Base-by-base conservation (phyloP, 35 echinoderm and acorn worm species). In the Anneissia japonica region DNA sequence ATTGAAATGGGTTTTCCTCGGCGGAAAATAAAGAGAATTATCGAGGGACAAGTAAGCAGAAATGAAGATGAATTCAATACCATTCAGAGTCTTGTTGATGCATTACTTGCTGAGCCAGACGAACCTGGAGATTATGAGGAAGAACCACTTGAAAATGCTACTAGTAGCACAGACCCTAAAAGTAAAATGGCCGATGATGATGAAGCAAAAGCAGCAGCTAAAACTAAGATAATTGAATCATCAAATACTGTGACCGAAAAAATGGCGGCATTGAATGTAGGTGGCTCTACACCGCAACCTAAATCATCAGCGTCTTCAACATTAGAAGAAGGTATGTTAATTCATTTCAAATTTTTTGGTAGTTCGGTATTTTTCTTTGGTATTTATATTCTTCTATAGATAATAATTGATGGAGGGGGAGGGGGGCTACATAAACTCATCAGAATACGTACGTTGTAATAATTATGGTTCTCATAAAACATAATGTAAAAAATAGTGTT, bases 1-100 rank as follows among this genome's bases (percentile, higher is more conserved):
- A 11, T 97, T n/a, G 90, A 93, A 13, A 97, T 97, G 94, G 94
- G 91, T 10, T 90, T 88, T 26, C 10, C 35, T 19, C 35, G 11
- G 38, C 23, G 38, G 23, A 36, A 38, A 30, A 39, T 81, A 29
- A 38, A 39, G 31, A 81, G 37, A 81, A 39, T 81, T 14, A 39
- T 81, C 10, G 38, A 39, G 9, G 40, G 23, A 39, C 32, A 40
- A 32, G 40, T 81, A 4, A 39, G 30, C 2, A 36, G 26, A 4
- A 81, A 30, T 39, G 38, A 40, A 38, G 0, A 35, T 3, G 37
- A 1, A 3, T 81, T 81, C 31, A 36, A 14, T 3, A 30, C 79
- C 30, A 81, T 39, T 37, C 79, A 81, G 17, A 10, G 11, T 38
- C 30, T 81, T 9, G 35, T 81, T 30, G n/a, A 38, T 9, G 36